Conservation (phyloP, 2,113 vertebrate genomes). For the Macrotus californicus region DNA sequence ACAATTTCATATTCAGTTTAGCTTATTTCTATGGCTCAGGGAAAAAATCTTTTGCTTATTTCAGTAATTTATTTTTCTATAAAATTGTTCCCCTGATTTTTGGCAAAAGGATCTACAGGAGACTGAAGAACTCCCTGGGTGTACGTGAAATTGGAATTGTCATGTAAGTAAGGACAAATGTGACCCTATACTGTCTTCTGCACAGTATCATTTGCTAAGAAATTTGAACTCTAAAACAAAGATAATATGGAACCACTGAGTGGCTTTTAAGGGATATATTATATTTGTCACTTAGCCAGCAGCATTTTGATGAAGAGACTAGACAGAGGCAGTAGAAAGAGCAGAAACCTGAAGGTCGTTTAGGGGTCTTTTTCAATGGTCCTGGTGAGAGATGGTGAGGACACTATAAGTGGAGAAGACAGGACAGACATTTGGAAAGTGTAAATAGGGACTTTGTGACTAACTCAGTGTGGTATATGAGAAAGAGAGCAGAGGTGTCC, state of each 20-base stretch:
- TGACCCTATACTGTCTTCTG: not conserved
- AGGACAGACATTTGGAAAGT: not conserved
- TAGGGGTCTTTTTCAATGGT: not conserved
- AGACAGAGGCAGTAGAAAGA: not conserved
- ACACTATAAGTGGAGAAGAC: not conserved
- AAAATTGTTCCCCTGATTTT: not conserved
- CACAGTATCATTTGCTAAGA: not conserved
- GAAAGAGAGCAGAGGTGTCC: not conserved
- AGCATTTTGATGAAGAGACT: not conserved
- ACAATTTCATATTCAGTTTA: slow-evolving; percentile 32
- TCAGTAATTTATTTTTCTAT: not conserved
- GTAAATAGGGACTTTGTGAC: not conserved
- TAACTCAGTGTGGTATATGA: not conserved
- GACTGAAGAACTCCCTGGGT: not conserved
- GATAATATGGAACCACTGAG: not conserved
- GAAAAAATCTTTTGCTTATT: not conserved
- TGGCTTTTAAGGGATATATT: not conserved
- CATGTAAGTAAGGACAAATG: not conserved
- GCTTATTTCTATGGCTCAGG: not conserved
- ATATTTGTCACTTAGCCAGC: not conserved
- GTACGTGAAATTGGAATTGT: not conserved
- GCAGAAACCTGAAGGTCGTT: not conserved
- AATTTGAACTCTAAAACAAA: slow-evolving; percentile 4
- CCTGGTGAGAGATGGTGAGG: not conserved
- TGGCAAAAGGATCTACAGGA: not conserved